These are phyloP conservation scores for Acanthopleura granulata DNA, from an alignment of 2,888 invertebrate genomes.

Conservation along the genomic window DNA sequence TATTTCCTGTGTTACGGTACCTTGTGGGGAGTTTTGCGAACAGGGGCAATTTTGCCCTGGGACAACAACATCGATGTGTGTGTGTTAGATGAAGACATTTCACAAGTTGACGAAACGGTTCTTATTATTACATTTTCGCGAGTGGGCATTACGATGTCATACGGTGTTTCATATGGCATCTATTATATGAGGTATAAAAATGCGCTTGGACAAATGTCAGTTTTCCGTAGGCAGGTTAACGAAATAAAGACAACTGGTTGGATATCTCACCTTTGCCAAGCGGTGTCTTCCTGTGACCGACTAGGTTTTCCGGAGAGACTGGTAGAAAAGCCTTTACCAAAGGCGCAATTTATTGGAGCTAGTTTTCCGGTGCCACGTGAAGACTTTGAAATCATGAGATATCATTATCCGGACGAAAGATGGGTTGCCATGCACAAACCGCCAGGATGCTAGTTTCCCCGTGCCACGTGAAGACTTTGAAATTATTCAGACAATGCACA, in stretches of 20 bases:
- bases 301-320: slow-evolving; percentile 74
- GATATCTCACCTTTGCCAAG: slow-evolving; percentile 69
- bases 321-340: slow-evolving; percentile 71
- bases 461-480: too few species aligned
- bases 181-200: slow-evolving; percentile 69
- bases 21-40: slow-evolving; percentile 74
- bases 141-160: slow-evolving; percentile 70
- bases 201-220: slow-evolving; percentile 70
- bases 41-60: slow-evolving; percentile 74
- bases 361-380: slow-evolving; percentile 72
- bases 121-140: slow-evolving; percentile 71
- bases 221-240: slow-evolving; percentile 63
- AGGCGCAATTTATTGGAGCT: slow-evolving; percentile 63
- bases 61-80: slow-evolving; percentile 73
- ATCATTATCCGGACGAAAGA: slow-evolving; percentile 75
- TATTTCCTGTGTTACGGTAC: slow-evolving; percentile 75
- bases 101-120: slow-evolving; percentile 67
- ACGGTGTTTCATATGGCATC: slow-evolving; percentile 72
- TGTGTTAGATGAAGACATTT: slow-evolving; percentile 71
- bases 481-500: too few species aligned
- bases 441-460: too few species aligned
- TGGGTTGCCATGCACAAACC: slow-evolving; percentile 67
- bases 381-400: slow-evolving; percentile 75
- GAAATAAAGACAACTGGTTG: slow-evolving; percentile 73
- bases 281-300: slow-evolving; percentile 67